Base-by-base conservation (phyloP, 2,888 invertebrate species). In the Clepsis dumicolana region DNA sequence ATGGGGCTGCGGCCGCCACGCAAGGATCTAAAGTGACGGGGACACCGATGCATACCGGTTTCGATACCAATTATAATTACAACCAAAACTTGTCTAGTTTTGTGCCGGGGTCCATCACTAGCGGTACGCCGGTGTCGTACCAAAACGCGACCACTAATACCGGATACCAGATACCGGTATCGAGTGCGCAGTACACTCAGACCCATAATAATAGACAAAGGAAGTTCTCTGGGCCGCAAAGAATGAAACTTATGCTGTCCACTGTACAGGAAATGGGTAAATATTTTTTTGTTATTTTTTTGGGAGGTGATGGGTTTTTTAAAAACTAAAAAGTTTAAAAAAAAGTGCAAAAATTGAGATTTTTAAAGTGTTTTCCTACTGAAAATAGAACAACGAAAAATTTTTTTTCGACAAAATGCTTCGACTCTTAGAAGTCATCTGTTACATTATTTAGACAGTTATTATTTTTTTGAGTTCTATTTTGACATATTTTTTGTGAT, bases 251-350 rank as follows among this genome's bases (percentile, higher is more conserved):
- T 48, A 90, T 88, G 76, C 76, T 94, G 75, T 92, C 97, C 54
- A 97, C 97, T 64, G 96, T 97, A 38, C 96, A 96, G 86, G 97
- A 97, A 94, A 94, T 95, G 92, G 96, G 96, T 96, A 95, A 95
- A 91, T 94, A 79, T 69, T 69, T 72, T 78, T 77, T 18, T 72
- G 69, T 64, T 72, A 74, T 66, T 75, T 81, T 73, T 75, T n/a
- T 38, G 44, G 71, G 44, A 67, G 70, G 70, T 69, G 64, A 64
- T 74, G 18, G 71, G 70, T 66, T 69, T 56, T 63, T 62, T 44
- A n/a, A n/a, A n/a, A n/a, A n/a, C n/a, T n/a, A n/a, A n/a, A n/a
- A 35, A 10, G 35, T 35, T 10, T 10, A 35, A 35, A 35, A 35
- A n/a, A n/a, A n/a, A n/a, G n/a, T n/a, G n/a, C 8, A 1, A 35